phyloP scores from a whole-genome alignment of 2,888 invertebrate genomes.

The Lycophotia porphyrea region DNA sequence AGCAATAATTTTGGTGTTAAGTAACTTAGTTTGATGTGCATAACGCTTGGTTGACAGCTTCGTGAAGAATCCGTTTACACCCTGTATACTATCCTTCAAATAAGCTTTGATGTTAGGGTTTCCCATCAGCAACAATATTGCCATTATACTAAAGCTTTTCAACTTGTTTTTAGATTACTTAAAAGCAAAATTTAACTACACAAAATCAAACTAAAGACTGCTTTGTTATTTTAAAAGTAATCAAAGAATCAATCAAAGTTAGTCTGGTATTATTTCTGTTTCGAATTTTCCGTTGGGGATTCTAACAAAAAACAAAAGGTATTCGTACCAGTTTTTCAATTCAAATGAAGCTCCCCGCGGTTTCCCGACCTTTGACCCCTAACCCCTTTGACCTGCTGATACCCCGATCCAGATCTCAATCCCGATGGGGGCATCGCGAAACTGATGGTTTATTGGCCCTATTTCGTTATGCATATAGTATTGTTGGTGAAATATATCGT shows the following conservation, averaged over 20 bases:
- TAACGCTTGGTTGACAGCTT: too few species aligned
- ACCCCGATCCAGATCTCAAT: not conserved
- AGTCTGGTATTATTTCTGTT: not conserved
- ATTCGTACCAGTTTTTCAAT: conserved; percentile 10
- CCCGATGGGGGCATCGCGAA: conserved; percentile 9
- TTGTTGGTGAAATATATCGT: not conserved
- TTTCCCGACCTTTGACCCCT: conserved; percentile 39
- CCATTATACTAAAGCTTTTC: not conserved
- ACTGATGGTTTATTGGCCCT: conserved; percentile 3
- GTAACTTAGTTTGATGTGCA: too few species aligned
- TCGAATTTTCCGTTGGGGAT: conserved; percentile 3
- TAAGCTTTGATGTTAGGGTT: not conserved
- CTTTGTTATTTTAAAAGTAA: not conserved
- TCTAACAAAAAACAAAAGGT: conserved; percentile 19
- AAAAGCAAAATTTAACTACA: not conserved
- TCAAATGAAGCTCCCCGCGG: conserved; percentile 18
- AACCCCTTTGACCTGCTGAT: conserved; percentile 22
- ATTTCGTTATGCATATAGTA: not conserved
- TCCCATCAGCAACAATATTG: not conserved
- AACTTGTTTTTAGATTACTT: not conserved
- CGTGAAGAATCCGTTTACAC: too few species aligned
- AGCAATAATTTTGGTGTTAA: too few species aligned
- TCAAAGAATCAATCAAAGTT: not conserved
- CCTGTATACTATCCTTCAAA: not conserved
- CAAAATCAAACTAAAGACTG: not conserved